A percentile compares a stretch with the other conserved stretches of the same genome.
Evolutionary conservation across 2,797 vertebrate genomes (phyloP).

Genomic region (Muscicapa comitata): DNA sequence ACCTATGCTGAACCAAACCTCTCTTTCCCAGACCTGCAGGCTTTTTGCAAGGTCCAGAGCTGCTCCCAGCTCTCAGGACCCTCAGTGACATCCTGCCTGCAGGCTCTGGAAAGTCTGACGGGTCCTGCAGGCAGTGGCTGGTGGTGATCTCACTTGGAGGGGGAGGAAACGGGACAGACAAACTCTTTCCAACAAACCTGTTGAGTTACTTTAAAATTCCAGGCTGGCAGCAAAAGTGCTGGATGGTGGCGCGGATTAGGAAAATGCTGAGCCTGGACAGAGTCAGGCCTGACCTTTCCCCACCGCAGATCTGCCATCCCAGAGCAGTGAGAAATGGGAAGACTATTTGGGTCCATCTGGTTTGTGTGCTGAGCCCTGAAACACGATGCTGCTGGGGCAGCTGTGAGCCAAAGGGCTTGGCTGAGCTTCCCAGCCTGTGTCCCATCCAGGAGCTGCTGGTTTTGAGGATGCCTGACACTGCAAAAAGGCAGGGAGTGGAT

Average conservation of each 20-base stretch:
- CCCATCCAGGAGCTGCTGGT: background rate
- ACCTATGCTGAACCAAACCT: background rate
- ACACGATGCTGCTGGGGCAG: slow-evolving; percentile 13
- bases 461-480: background rate
- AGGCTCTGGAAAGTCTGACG: slow-evolving; percentile 53
- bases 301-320: background rate
- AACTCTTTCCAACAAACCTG: slow-evolving; percentile 64
- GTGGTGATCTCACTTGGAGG: slow-evolving; percentile 52
- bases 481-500: background rate
- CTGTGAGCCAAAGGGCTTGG: slow-evolving; percentile 8
- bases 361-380: slow-evolving; percentile 24
- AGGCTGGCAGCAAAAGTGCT: slow-evolving; percentile 49
- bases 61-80: background rate
- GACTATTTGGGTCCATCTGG: slow-evolving; percentile 16
- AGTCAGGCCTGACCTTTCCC: slow-evolving; percentile 51
- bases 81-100: slow-evolving; percentile 18
- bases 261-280: slow-evolving; percentile 52
- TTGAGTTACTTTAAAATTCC: slow-evolving; percentile 68
- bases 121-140: slow-evolving; percentile 28
- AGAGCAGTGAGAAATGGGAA: slow-evolving; percentile 7
- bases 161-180: slow-evolving; percentile 55
- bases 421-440: background rate
- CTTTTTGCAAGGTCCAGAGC: background rate
- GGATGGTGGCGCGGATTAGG: background rate
- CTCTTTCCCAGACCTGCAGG: background rate